phyloP scores from a whole-genome alignment of 53 echinoderm and acorn worm species.

The Hippasteria phrygiana region DNA sequence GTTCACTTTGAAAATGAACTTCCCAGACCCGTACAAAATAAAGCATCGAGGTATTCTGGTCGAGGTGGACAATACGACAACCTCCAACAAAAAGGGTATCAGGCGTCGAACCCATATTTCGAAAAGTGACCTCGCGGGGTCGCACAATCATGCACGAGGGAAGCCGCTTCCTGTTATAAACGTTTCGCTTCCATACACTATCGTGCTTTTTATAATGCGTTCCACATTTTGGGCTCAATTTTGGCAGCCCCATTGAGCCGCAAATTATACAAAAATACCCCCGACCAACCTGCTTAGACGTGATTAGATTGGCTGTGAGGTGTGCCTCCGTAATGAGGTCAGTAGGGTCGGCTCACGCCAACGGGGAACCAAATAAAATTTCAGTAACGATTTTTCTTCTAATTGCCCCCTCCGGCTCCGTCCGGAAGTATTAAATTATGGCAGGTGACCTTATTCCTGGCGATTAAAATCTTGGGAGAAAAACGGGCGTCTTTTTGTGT shows the following conservation, averaged over 20 bases:
- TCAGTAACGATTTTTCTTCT: constrained; percentile 23
- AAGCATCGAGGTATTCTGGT: no score
- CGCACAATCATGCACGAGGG: no score
- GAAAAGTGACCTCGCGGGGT: no score
- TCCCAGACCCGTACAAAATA: no score
- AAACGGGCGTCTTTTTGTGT: no score
- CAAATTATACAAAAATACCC: constrained; percentile 18
- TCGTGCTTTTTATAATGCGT: not conserved
- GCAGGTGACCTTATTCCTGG: not conserved
- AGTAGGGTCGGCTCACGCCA: not conserved
- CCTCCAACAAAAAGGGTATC: no score
- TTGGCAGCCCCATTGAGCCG: not conserved
- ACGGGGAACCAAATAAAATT: constrained; percentile 18
- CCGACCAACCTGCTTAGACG: not conserved
- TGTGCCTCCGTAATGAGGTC: constrained; percentile 17
- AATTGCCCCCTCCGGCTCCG: constrained; percentile 20
- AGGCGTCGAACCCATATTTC: no score
- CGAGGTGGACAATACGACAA: no score
- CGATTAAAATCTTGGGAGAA: not conserved
- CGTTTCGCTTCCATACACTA: no score
- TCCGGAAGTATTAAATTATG: constrained; percentile 10
- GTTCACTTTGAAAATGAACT: no score
- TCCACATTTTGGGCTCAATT: not conserved
- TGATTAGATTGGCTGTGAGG: not conserved
- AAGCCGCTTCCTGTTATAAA: no score